A percentile compares a stretch with the other conserved stretches of the same genome.
Evolutionary conservation across 2,888 invertebrate genomes (phyloP).

Genomic region (Parnassius glacialis): DNA sequence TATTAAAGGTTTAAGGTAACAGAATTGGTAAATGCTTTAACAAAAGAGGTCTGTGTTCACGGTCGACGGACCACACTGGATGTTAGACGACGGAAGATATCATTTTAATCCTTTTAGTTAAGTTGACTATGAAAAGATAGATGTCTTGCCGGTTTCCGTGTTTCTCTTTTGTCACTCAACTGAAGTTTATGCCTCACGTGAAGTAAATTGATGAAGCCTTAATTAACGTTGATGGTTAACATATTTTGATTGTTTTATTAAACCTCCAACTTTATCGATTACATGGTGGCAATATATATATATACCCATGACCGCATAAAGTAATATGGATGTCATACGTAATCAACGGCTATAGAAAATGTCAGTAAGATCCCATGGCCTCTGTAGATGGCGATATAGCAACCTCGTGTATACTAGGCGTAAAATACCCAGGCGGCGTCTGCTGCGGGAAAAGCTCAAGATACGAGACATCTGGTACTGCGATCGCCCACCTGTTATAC

Average conservation of each 20-base stretch:
- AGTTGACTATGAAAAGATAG: constrained; percentile 79
- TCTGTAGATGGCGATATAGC: too few relatives aligned
- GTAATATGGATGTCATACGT: too few relatives aligned
- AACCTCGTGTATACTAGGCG: too few relatives aligned
- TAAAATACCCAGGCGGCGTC: too few relatives aligned
- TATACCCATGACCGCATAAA: too few relatives aligned
- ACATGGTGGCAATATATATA: too few relatives aligned
- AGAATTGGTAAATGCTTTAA: constrained; percentile 60
- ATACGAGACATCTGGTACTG: too few relatives aligned
- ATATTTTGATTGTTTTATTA: not conserved
- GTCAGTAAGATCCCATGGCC: too few relatives aligned
- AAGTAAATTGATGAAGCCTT: constrained; percentile 43
- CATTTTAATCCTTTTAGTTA: constrained; percentile 81
- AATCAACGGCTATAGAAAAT: too few relatives aligned
- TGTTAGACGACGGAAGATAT: constrained; percentile 78
- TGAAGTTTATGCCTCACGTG: constrained; percentile 54
- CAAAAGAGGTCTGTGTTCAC: constrained; percentile 74
- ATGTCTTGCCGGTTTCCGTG: constrained; percentile 66
- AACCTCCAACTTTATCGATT: too few relatives aligned
- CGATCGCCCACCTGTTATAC: too few relatives aligned
- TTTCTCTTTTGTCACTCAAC: constrained; percentile 60
- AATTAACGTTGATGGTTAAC: constrained; percentile 12
- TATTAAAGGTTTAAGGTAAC: constrained; percentile 79
- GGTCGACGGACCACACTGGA: constrained; percentile 75
- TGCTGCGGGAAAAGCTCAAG: too few relatives aligned